Evolutionary conservation across 2,888 invertebrate species (phyloP).

Genomic region (Melanotus villosus): DNA sequence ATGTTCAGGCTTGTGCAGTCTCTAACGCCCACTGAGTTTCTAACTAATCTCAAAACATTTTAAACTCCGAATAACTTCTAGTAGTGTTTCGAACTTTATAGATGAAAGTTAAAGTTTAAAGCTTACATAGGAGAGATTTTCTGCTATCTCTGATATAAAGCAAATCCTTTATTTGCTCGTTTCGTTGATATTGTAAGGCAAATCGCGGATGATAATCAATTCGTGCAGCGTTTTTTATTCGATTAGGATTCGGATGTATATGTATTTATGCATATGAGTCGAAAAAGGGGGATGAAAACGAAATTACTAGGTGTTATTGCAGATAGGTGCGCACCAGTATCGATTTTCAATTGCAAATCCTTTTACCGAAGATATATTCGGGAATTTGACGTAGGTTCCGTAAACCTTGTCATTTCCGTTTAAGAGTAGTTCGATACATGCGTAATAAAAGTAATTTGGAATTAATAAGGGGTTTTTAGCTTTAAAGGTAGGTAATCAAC

Average conservation of each 20-base stretch:
- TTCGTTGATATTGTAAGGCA: too few relatives aligned
- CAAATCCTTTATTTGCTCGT: too few relatives aligned
- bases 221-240: slow-evolving; percentile 2
- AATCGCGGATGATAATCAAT: background rate
- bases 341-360: slow-evolving; percentile 19
- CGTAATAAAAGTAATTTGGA: background rate
- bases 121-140: too few relatives aligned
- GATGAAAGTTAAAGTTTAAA: too few relatives aligned
- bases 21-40: too few relatives aligned
- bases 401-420: background rate
- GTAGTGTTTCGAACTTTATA: too few relatives aligned
- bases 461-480: background rate
- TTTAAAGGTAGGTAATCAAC: background rate
- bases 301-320: slow-evolving; percentile 17
- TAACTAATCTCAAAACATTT: too few relatives aligned
- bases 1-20: too few relatives aligned
- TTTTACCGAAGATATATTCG: slow-evolving; percentile 7
- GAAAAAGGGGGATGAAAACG: slow-evolving; percentile 13
- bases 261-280: slow-evolving; percentile 2
- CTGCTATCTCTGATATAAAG: too few relatives aligned
- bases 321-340: slow-evolving; percentile 11
- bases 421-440: slow-evolving; percentile 5
- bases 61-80: too few relatives aligned
- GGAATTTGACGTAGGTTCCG: background rate
- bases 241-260: background rate